A percentile compares a stretch with the other conserved stretches of the same genome.
phyloP scores from a whole-genome alignment of 2,113 vertebrate genomes.

The Myiopsitta monachus region DNA sequence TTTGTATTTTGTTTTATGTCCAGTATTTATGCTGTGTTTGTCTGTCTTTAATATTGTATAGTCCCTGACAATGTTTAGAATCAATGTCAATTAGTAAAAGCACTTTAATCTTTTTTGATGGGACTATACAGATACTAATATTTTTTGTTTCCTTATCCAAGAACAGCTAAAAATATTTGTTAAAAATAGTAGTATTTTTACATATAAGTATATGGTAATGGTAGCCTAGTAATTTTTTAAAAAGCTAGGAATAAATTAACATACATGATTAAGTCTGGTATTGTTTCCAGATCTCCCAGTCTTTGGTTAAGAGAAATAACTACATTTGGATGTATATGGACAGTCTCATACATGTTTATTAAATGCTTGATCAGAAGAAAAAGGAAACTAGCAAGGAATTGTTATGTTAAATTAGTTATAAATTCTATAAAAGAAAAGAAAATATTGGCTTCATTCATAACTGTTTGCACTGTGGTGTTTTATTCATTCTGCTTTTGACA shows the following conservation, averaged over 20 bases:
- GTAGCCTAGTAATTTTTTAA: not conserved
- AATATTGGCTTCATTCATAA: slow-evolving; percentile 27
- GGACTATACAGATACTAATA: slow-evolving; percentile 76
- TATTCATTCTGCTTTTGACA: slow-evolving; percentile 43
- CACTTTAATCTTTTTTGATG: slow-evolving; percentile 24
- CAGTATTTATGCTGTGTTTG: slow-evolving; percentile 60
- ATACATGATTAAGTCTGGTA: not conserved
- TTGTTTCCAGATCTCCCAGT: not conserved
- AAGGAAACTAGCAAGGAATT: slow-evolving; percentile 12
- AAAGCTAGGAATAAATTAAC: not conserved
- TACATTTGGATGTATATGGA: not conserved
- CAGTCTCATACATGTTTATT: not conserved
- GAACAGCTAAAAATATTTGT: slow-evolving; percentile 78
- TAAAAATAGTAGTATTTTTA: not conserved
- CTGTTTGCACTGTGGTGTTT: slow-evolving; percentile 46
- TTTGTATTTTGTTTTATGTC: slow-evolving; percentile 49
- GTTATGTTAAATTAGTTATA: not conserved
- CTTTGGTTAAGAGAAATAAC: not conserved
- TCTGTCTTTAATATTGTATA: slow-evolving; percentile 74
- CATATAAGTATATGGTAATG: not conserved
- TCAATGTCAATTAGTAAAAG: slow-evolving; percentile 4
- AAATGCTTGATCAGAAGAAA: not conserved
- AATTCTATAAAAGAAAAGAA: slow-evolving; percentile 2
- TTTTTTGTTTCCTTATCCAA: slow-evolving; percentile 83
- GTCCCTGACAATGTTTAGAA: slow-evolving; percentile 64